Evolutionary conservation across 2,113 vertebrate genomes (phyloP).

Genomic region (Pedionomus torquatus): DNA sequence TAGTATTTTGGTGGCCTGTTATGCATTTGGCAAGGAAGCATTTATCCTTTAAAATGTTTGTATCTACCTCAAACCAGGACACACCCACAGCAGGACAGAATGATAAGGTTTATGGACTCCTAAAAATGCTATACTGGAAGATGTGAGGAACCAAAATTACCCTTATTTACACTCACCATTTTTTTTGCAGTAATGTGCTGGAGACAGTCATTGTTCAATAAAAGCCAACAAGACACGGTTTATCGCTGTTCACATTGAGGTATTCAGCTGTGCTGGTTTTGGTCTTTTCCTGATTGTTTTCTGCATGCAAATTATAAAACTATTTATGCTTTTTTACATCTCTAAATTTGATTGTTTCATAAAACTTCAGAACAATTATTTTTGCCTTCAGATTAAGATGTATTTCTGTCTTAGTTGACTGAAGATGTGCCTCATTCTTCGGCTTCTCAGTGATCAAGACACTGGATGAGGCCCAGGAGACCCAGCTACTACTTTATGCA

Average conservation of each 20-base stretch:
- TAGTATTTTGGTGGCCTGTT: background rate
- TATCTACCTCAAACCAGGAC: too few relatives aligned
- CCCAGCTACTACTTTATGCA: background rate
- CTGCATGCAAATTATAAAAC: background rate
- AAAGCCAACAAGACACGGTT: background rate
- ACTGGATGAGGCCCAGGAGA: rapidly evolving
- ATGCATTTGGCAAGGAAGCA: background rate
- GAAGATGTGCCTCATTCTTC: background rate
- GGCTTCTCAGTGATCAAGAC: background rate
- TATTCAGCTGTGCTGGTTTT: background rate
- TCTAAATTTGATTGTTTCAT: background rate
- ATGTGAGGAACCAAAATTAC: background rate
- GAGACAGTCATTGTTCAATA: background rate
- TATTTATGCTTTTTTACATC: background rate
- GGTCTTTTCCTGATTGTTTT: background rate
- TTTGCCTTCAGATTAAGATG: background rate
- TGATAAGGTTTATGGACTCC: background rate
- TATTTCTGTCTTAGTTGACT: background rate
- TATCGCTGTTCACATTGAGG: background rate
- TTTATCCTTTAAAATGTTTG: background rate
- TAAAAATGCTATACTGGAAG: background rate
- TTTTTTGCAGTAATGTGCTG: background rate
- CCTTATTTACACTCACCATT: background rate
- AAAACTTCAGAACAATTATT: background rate
- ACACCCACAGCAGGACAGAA: background rate